These are phyloP conservation scores for Gymnoscelis rufifasciata DNA, from an alignment of 2,888 invertebrate genomes.

Conservation along the genomic window DNA sequence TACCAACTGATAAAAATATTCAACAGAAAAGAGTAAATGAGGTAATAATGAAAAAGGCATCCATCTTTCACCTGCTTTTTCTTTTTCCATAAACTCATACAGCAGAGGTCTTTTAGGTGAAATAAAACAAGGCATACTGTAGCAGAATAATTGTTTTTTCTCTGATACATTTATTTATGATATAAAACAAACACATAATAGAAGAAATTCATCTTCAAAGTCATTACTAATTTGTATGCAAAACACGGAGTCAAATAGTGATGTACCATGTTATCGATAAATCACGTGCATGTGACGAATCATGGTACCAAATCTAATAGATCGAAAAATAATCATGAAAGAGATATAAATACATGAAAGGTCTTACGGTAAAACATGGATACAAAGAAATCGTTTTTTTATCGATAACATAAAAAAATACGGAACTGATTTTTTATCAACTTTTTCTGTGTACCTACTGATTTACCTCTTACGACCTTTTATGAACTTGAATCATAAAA, in stretches of 20 bases:
- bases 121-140: slow-evolving; percentile 5
- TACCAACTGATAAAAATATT: neutral
- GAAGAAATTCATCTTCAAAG: slow-evolving; percentile 1
- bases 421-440: too few species aligned
- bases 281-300: neutral
- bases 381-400: neutral
- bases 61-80: neutral
- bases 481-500: neutral
- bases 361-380: too few species aligned
- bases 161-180: neutral
- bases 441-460: too few species aligned
- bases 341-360: neutral
- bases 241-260: slow-evolving; percentile 1
- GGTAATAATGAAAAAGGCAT: neutral
- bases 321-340: neutral
- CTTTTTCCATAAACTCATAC: neutral
- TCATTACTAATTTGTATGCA: slow-evolving; percentile 1
- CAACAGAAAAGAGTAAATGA: slow-evolving; percentile 1
- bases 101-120: neutral
- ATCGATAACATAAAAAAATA: neutral
- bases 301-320: neutral
- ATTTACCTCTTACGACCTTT: too few species aligned
- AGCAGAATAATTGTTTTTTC: neutral
- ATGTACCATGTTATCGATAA: slow-evolving; percentile 5
- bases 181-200: neutral